Evolutionary conservation across 1,140 invertebrate species (phyloP).

Genomic region (Cryptotermes secundus): DNA sequence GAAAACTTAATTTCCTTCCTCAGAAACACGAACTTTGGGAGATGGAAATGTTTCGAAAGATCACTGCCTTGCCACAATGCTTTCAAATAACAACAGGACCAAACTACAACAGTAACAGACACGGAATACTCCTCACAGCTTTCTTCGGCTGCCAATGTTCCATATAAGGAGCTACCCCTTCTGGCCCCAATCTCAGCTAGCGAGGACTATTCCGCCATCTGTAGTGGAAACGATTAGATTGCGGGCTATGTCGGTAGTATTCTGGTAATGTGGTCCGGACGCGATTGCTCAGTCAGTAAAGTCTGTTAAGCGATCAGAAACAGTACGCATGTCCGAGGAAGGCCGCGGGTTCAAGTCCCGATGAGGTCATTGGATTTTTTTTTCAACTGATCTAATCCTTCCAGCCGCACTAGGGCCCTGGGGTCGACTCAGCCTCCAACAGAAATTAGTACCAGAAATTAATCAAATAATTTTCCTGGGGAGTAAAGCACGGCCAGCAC

Average conservation of each 20-base stretch:
- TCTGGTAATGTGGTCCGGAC: too few relatives aligned
- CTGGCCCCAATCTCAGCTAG: not conserved
- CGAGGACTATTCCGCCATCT: not conserved
- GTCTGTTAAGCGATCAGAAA: too few relatives aligned
- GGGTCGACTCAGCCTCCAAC: too few relatives aligned
- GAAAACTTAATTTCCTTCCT: not conserved
- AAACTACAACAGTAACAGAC: not conserved
- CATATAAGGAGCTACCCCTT: not conserved
- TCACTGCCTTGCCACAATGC: not conserved
- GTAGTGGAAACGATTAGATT: not conserved
- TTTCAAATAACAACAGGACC: not conserved
- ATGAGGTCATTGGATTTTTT: too few relatives aligned
- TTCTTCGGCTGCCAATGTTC: not conserved
- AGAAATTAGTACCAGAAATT: too few relatives aligned
- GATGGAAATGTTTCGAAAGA: not conserved
- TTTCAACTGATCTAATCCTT: too few relatives aligned
- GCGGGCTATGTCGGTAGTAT: not conserved
- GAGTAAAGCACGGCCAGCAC: too few relatives aligned
- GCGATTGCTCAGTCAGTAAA: too few relatives aligned
- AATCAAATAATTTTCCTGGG: too few relatives aligned
- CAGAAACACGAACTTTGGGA: not conserved
- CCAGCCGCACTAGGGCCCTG: too few relatives aligned
- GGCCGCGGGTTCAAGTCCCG: too few relatives aligned
- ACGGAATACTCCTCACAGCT: not conserved
- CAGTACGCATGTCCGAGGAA: too few relatives aligned